These are phyloP conservation scores for Caerostris darwini DNA, from an alignment of 1,140 invertebrate species.

Conservation along the genomic window DNA sequence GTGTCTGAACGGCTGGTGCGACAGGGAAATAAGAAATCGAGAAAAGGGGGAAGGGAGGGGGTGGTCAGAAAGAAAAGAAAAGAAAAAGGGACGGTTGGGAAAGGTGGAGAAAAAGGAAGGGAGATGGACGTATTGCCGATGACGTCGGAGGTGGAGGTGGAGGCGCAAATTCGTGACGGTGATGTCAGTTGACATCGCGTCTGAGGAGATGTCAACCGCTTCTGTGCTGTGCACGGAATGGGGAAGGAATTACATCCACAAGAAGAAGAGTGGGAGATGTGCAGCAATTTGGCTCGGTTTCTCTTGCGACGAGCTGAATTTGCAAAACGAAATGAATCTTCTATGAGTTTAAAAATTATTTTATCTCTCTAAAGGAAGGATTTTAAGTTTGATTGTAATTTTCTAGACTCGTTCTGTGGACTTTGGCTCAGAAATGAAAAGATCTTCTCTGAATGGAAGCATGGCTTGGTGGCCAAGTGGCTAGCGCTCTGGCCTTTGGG, in stretches of 20 bases:
- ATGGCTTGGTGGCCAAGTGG: too few relatives aligned
- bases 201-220: constrained; percentile 68
- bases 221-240: constrained; percentile 57
- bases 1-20: neutral
- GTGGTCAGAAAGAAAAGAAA: neutral
- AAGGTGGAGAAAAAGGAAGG: neutral
- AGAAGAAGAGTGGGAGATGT: neutral
- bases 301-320: too few relatives aligned
- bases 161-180: constrained; percentile 66
- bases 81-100: neutral
- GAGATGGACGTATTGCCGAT: constrained; percentile 22
- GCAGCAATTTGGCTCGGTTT: too few relatives aligned
- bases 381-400: too few relatives aligned
- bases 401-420: too few relatives aligned
- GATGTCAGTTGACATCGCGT: constrained; percentile 71
- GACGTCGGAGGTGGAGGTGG: constrained; percentile 7
- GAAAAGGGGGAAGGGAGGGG: neutral
- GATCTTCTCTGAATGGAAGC: too few relatives aligned
- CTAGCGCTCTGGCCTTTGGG: too few relatives aligned
- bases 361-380: too few relatives aligned
- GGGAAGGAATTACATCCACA: neutral
- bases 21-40: constrained; percentile 30
- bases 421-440: too few relatives aligned
- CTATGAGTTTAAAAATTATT: too few relatives aligned
- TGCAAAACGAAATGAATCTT: too few relatives aligned